phyloP scores from a whole-genome alignment of 2,797 vertebrate genomes.

The Margarornis squamiger region DNA sequence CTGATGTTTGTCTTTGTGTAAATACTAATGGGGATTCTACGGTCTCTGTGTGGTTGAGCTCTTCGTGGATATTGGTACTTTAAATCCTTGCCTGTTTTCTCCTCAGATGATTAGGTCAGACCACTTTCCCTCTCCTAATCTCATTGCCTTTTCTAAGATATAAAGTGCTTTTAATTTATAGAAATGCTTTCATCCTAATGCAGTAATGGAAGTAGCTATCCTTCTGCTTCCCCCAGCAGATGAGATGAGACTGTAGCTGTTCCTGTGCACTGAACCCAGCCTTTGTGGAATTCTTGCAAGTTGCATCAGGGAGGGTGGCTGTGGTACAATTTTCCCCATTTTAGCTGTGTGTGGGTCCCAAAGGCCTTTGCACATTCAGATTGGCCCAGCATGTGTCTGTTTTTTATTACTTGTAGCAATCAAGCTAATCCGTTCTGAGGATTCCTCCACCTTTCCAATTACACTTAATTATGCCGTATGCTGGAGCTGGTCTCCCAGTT shows the following conservation, averaged over 20 bases:
- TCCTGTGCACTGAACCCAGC: neutral
- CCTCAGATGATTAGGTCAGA: neutral
- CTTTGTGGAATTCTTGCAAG: neutral
- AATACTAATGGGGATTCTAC: neutral
- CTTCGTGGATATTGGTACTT: neutral
- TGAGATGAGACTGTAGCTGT: neutral
- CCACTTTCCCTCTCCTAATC: neutral
- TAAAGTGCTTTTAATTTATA: neutral
- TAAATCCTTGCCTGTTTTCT: neutral
- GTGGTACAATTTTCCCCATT: neutral
- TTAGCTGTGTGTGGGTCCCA: neutral
- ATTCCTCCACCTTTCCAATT: slow-evolving; percentile 50
- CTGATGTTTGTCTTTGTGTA: neutral
- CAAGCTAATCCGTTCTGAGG: neutral
- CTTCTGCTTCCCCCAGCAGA: neutral
- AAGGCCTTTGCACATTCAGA: neutral
- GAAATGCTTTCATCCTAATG: neutral
- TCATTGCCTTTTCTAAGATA: neutral
- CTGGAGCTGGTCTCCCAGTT: slow-evolving; percentile 23
- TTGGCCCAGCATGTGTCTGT: neutral
- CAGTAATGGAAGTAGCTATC: neutral
- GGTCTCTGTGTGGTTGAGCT: neutral
- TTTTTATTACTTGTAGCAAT: slow-evolving; percentile 19
- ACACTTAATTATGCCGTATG: slow-evolving; percentile 4
- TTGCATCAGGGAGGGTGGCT: neutral